phyloP scores from a whole-genome alignment of 2,797 vertebrate genomes.

The Myiotriccus ornatus region DNA sequence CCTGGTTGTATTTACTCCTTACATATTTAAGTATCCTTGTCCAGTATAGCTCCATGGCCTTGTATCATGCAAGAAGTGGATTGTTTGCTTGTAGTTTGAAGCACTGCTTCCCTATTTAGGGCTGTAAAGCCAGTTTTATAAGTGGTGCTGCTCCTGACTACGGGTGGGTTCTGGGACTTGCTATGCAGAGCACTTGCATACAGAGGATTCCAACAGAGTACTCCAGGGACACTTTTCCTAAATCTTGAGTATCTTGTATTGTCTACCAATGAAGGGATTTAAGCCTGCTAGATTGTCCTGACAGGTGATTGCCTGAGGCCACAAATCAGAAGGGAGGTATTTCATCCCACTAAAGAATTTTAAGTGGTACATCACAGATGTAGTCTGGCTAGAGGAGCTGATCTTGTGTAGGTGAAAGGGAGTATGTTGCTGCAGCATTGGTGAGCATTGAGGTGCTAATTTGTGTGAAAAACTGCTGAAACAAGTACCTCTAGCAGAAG shows the following conservation, averaged over 20 bases:
- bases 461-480: neutral
- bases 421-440: neutral
- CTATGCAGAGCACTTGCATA: neutral
- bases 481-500: neutral
- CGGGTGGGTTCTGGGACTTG: neutral
- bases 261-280: neutral
- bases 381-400: neutral
- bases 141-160: neutral
- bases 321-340: neutral
- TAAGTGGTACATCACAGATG: neutral
- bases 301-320: slow-evolving; percentile 5
- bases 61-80: neutral
- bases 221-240: neutral
- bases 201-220: neutral
- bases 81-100: neutral
- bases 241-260: slow-evolving; percentile 8
- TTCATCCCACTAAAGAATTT: slow-evolving; percentile 18
- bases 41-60: neutral
- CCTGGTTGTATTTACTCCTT: neutral
- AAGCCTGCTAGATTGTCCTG: neutral
- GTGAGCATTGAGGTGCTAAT: neutral
- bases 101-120: neutral
- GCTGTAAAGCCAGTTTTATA: neutral
- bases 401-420: neutral
- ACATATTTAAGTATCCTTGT: neutral